phyloP scores from a whole-genome alignment of 2,797 vertebrate genomes.

The Leptoclinus maculatus region DNA sequence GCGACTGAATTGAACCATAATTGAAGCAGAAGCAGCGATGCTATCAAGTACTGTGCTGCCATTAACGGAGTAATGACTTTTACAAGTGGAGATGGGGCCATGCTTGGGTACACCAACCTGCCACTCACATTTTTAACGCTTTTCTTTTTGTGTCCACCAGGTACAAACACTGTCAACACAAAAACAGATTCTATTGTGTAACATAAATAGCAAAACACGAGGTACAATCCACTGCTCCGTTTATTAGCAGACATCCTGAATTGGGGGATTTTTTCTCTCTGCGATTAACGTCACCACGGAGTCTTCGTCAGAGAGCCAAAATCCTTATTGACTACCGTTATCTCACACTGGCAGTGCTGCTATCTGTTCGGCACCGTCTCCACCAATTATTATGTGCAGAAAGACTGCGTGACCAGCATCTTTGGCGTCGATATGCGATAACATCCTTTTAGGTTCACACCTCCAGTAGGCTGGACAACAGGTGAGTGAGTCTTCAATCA shows the following conservation, averaged over 20 bases:
- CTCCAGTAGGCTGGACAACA: not conserved
- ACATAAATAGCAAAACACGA: not conserved
- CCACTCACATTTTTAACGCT: not conserved
- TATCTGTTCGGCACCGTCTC: not conserved
- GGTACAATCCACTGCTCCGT: not conserved
- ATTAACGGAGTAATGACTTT: conserved; percentile 59
- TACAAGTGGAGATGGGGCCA: conserved; percentile 39
- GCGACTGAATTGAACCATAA: conserved; percentile 51
- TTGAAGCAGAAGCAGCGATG: conserved; percentile 51
- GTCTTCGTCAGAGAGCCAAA: not conserved
- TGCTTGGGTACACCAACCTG: not conserved
- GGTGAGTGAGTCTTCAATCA: not conserved
- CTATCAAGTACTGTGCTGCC: conserved; percentile 42
- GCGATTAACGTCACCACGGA: conserved; percentile 3
- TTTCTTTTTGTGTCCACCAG: not conserved
- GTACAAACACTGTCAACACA: conserved; percentile 3
- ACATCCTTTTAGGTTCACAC: not conserved
- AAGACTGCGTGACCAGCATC: not conserved
- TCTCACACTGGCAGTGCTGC: conserved; percentile 23
- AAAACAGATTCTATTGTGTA: too few relatives aligned
- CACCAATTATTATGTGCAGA: not conserved
- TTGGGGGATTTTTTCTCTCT: not conserved
- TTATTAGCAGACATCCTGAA: conserved; percentile 4
- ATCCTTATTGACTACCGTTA: conserved; percentile 40
- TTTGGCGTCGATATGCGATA: not conserved